Percentiles rank a stretch among this genome's conserved stretches.
Conservation (phyloP, 2,797 vertebrate genomes). For the Hapalemur alaotrensis region DNA sequence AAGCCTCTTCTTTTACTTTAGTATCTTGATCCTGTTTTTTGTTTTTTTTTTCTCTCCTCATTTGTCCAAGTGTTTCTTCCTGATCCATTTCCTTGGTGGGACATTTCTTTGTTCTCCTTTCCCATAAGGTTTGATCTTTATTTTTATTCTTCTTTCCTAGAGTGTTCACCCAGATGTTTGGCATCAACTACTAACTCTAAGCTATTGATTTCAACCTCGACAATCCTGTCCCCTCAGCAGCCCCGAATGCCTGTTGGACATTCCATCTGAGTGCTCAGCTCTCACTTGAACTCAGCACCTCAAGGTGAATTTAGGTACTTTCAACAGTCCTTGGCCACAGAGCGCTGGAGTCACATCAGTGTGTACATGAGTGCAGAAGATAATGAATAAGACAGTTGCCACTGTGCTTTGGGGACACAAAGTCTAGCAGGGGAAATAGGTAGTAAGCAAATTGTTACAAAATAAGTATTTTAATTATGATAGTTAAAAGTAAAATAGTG, state of each 20-base stretch:
- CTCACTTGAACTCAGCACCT: neutral
- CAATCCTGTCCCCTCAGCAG: neutral
- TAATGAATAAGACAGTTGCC: neutral
- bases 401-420: neutral
- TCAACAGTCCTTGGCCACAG: neutral
- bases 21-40: neutral
- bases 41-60: neutral
- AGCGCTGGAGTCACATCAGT: neutral
- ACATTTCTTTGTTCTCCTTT: neutral
- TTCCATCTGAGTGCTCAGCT: neutral
- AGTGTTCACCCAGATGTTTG: neutral
- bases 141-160: neutral
- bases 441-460: neutral
- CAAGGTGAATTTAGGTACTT: neutral
- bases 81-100: neutral
- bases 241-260: neutral
- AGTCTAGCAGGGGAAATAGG: neutral
- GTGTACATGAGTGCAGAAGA: neutral
- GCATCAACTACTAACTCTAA: neutral
- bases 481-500: neutral
- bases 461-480: neutral
- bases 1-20: neutral
- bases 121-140: neutral
- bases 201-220: neutral
- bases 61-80: neutral